Percentiles rank a stretch among this genome's conserved stretches.
phyloP scores from a whole-genome alignment of 1,140 invertebrate species.

The Drosophila gunungcola region DNA sequence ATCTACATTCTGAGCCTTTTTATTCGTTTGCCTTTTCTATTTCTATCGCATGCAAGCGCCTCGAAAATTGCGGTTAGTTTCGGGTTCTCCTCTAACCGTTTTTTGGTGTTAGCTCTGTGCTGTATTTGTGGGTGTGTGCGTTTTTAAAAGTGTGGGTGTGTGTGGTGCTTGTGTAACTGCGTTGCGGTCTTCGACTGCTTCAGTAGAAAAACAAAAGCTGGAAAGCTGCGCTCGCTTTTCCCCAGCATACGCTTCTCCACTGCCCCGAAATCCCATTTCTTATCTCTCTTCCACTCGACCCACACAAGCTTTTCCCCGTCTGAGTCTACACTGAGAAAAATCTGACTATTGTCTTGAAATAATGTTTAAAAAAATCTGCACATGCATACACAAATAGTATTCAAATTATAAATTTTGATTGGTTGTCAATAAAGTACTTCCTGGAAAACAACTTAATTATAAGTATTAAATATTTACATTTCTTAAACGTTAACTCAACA shows the following conservation, averaged over 20 bases:
- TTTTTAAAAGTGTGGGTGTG: slow-evolving; percentile 5
- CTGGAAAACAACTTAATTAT: too few species aligned
- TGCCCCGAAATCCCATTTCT: slow-evolving; percentile 3
- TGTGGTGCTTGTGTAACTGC: slow-evolving; percentile 68
- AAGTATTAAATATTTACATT: too few species aligned
- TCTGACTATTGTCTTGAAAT: too few species aligned
- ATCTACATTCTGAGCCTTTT: slow-evolving; percentile 1
- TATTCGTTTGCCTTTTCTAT: slow-evolving; percentile 33
- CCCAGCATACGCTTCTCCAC: slow-evolving; percentile 21
- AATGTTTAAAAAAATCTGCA: too few species aligned
- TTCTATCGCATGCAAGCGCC: slow-evolving; percentile 71
- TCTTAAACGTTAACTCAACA: too few species aligned
- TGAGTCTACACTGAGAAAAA: slow-evolving; percentile 2
- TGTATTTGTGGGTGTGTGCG: slow-evolving; percentile 12
- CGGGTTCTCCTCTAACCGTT: slow-evolving; percentile 27
- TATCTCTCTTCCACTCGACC: slow-evolving; percentile 43
- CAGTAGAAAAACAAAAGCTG: slow-evolving; percentile 77
- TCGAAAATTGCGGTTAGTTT: slow-evolving; percentile 80
- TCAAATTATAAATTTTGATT: too few species aligned
- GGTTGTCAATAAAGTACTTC: too few species aligned
- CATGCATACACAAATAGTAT: too few species aligned
- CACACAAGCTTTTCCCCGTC: slow-evolving; percentile 70
- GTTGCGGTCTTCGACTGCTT: slow-evolving; percentile 57
- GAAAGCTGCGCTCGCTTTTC: slow-evolving; percentile 60
- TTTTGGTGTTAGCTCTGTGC: slow-evolving; percentile 39